These are phyloP conservation scores for Electrona antarctica DNA, from an alignment of 2,113 vertebrate genomes.

Conservation along the genomic window DNA sequence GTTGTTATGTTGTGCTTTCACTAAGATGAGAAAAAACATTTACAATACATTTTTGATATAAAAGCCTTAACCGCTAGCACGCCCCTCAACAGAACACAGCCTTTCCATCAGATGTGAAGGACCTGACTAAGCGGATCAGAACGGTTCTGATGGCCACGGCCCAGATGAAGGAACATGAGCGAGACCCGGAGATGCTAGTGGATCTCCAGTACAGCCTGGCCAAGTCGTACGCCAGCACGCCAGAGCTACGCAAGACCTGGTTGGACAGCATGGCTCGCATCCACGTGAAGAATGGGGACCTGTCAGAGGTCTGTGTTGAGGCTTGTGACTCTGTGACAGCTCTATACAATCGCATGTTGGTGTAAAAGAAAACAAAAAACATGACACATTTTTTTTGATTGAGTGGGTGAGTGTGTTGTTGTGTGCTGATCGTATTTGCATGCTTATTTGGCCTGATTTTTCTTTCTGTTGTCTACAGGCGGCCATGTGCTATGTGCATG, in stretches of 20 bases:
- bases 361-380: background rate
- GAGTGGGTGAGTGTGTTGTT: background rate
- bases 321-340: background rate
- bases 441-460: constrained; percentile 8
- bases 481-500: constrained; percentile 96
- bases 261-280: constrained; percentile 99
- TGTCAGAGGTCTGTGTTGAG: constrained; percentile 86
- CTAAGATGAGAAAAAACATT: background rate
- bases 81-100: constrained; percentile 85
- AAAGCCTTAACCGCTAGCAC: background rate
- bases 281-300: constrained; percentile 96
- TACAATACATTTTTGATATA: background rate
- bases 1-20: background rate
- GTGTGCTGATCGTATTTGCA: background rate
- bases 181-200: constrained; percentile 97
- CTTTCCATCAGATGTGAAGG: constrained; percentile 96
- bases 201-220: constrained; percentile 98
- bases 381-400: background rate
- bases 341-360: background rate
- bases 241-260: constrained; percentile 97
- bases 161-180: constrained; percentile 99
- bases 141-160: constrained; percentile 98
- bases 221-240: constrained; percentile 97
- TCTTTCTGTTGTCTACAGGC: constrained; percentile 79
- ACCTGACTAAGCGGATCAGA: constrained; percentile 96